Conservation (phyloP, 2,888 invertebrate genomes). For the Pristionchus entomophagus region DNA sequence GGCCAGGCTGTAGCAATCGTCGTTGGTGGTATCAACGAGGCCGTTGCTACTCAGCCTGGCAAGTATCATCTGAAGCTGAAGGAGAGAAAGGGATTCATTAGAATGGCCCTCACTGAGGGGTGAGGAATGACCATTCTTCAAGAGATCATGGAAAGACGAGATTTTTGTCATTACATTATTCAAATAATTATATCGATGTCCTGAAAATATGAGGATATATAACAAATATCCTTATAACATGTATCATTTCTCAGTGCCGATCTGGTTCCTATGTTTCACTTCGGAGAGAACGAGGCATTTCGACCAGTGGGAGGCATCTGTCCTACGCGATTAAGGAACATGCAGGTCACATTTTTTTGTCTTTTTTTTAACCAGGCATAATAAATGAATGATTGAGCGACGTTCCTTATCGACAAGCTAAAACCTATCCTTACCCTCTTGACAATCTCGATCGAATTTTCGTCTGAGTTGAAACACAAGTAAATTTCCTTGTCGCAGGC, state of each 20-base stretch:
- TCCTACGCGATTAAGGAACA: neutral
- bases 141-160: too few species aligned
- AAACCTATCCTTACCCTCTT: neutral
- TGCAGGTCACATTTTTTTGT: neutral
- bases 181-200: too few species aligned
- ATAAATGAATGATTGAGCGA: neutral
- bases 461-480: too few species aligned
- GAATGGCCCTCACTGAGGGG: neutral
- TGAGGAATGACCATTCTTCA: neutral
- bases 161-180: too few species aligned
- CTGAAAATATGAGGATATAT: neutral
- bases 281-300: conserved; percentile 1
- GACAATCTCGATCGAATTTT: neutral
- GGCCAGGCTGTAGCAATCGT: neutral
- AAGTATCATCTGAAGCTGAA: conserved; percentile 4
- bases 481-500: too few species aligned
- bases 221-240: neutral
- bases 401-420: neutral
- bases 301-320: neutral
- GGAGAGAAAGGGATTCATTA: conserved; percentile 7
- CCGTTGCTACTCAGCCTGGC: neutral
- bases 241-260: neutral
- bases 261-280: conserved; percentile 27
- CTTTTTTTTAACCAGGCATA: neutral
- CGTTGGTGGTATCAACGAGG: conserved; percentile 2